Conservation (phyloP, 2,113 vertebrate genomes). For the Alligator sinensis region DNA sequence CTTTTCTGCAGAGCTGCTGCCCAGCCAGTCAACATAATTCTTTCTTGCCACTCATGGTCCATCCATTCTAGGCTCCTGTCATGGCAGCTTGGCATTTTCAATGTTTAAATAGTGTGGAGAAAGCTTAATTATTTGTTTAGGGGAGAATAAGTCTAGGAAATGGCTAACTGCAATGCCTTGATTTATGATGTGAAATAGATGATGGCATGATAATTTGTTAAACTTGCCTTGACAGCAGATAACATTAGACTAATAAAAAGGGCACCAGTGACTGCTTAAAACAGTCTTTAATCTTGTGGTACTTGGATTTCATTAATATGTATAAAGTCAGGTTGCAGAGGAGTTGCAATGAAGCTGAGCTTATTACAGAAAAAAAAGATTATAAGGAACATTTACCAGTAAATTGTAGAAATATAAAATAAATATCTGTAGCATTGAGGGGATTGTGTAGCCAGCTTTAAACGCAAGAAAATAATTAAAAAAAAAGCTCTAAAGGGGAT, state of each 20-base stretch:
- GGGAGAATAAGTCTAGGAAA: neutral
- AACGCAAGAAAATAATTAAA: conserved; percentile 17
- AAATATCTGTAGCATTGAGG: conserved; percentile 12
- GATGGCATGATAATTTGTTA: neutral
- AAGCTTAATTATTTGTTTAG: neutral
- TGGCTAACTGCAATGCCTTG: neutral
- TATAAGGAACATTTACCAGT: conserved; percentile 26
- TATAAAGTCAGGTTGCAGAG: conserved; percentile 18
- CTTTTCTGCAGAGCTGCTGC: too few relatives aligned
- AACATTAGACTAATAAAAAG: conserved; percentile 3
- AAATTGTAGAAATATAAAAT: conserved; percentile 22
- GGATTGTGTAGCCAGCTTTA: neutral
- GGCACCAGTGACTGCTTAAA: neutral
- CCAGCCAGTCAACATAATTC: neutral
- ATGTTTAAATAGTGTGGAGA: neutral
- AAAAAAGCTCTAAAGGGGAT: conserved; percentile 17
- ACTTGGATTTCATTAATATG: conserved; percentile 25
- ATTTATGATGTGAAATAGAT: neutral
- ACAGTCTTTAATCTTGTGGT: neutral
- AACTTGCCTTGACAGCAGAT: neutral
- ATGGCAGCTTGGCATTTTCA: neutral
- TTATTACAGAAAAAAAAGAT: conserved; percentile 53
- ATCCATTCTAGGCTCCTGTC: neutral
- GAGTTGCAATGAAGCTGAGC: conserved; percentile 39
- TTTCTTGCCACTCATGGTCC: neutral